Conservation (phyloP, 2,888 invertebrate genomes). For the Leucozona laternaria region DNA sequence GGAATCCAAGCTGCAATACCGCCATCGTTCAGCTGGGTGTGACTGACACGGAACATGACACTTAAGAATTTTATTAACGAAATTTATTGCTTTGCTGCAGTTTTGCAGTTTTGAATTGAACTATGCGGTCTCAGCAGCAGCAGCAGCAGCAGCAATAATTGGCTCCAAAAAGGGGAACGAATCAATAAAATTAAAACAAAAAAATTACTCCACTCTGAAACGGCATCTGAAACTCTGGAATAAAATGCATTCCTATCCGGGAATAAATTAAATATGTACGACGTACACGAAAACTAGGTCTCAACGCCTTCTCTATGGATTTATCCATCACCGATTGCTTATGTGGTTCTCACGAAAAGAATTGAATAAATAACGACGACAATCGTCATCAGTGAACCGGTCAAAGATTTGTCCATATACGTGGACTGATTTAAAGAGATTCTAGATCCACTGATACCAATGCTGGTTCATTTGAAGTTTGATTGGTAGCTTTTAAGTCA, state of each 20-base stretch:
- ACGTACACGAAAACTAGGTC: constrained; percentile 2
- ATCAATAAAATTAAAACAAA: background rate
- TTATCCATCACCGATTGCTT: background rate
- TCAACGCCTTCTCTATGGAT: constrained; percentile 18
- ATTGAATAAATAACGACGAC: constrained; percentile 53
- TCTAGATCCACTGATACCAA: constrained; percentile 41
- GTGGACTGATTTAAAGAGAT: constrained; percentile 15
- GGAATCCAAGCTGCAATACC: constrained; percentile 50
- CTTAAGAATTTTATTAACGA: constrained; percentile 72
- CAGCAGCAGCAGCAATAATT: constrained; percentile 37
- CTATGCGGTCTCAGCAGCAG: constrained; percentile 8
- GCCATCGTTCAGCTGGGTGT: constrained; percentile 65
- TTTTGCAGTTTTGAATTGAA: constrained; percentile 33
- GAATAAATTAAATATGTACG: constrained; percentile 19
- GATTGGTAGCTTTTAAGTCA: background rate
- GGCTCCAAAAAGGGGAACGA: constrained; percentile 39
- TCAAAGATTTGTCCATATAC: constrained; percentile 50
- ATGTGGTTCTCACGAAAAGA: constrained; percentile 49
- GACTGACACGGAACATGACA: constrained; percentile 75
- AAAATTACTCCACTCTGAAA: background rate
- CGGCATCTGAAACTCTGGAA: constrained; percentile 21
- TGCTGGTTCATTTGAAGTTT: constrained; percentile 23
- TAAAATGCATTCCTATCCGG: constrained; percentile 2
- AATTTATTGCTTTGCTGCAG: constrained; percentile 57
- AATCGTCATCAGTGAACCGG: constrained; percentile 43